These are phyloP conservation scores for Tympanoctomys barrerae DNA, from an alignment of 2,797 vertebrate genomes.

Conservation along the genomic window DNA sequence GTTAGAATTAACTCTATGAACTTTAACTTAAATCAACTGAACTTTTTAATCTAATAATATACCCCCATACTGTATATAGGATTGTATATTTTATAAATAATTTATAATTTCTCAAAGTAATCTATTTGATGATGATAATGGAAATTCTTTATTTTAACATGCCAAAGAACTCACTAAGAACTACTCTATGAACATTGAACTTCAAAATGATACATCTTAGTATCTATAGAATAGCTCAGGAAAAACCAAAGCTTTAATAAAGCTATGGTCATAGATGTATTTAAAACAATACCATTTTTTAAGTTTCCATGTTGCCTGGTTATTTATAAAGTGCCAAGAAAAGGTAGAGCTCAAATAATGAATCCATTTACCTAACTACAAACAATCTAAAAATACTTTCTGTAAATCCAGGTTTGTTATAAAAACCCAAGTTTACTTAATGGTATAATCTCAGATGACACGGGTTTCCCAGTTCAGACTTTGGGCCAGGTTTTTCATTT, in stretches of 20 bases:
- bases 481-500: neutral
- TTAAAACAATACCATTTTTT: neutral
- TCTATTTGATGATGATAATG: neutral
- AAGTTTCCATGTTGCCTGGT: neutral
- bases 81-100: neutral
- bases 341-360: neutral
- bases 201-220: conserved; percentile 45
- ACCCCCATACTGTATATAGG: neutral
- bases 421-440: neutral
- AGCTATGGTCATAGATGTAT: neutral
- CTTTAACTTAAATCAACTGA: neutral
- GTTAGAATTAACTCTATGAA: neutral
- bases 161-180: neutral
- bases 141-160: conserved; percentile 31
- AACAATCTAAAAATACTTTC: conserved; percentile 43
- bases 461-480: neutral
- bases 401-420: neutral
- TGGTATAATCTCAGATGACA: neutral
- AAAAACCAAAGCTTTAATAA: conserved; percentile 31
- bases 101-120: neutral
- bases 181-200: neutral
- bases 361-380: neutral
- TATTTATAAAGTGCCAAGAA: neutral
- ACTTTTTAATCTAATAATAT: conserved; percentile 34
- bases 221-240: neutral